Percentiles rank a stretch among this genome's conserved stretches.
phyloP scores from a whole-genome alignment of 2,797 vertebrate genomes.

The Spinus pinus region DNA sequence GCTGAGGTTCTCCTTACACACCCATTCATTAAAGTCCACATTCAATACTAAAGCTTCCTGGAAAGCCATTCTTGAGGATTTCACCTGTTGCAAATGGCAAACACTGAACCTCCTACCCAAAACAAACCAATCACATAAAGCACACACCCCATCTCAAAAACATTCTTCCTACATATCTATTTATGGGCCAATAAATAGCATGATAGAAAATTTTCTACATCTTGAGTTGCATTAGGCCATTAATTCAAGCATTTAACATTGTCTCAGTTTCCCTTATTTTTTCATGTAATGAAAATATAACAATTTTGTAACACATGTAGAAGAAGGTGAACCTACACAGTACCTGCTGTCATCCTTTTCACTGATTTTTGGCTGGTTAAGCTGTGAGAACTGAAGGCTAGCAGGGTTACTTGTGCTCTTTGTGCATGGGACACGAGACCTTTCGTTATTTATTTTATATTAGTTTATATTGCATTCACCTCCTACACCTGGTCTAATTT shows the following conservation, averaged over 20 bases:
- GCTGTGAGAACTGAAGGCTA: background rate
- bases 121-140: background rate
- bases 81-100: background rate
- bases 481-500: background rate
- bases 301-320: background rate
- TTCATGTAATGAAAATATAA: background rate
- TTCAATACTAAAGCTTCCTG: background rate
- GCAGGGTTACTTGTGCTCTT: background rate
- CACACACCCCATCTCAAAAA: background rate
- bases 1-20: background rate
- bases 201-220: rapidly evolving
- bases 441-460: background rate
- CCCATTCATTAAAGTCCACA: background rate
- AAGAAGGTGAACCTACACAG: background rate
- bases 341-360: background rate
- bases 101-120: background rate
- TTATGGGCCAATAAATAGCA: background rate
- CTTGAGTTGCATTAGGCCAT: background rate
- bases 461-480: background rate
- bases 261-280: background rate
- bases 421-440: background rate
- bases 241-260: background rate
- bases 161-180: background rate
- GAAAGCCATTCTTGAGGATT: background rate
- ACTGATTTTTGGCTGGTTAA: background rate